Evolutionary conservation across 2,113 vertebrate genomes (phyloP), one percentile per base, ranked within the genome.

Genomic region (Callorhinus ursinus): DNA sequence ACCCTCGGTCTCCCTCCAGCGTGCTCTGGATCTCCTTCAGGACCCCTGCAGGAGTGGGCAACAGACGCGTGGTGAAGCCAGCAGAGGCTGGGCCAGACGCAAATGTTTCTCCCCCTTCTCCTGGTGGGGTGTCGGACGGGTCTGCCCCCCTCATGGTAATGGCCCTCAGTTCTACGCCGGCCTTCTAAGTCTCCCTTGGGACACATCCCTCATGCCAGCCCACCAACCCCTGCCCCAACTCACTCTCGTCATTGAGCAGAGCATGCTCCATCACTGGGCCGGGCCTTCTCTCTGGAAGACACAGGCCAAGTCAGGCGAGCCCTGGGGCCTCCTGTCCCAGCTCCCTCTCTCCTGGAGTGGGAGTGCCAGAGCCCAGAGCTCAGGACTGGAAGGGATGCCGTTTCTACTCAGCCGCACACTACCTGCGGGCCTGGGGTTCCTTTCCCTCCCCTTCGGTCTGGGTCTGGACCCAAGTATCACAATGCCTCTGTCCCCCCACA

Each of bases 1-100:
- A 99, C 99, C 96, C 99, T 94, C 99, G 99, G 74, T 99, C 99
- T 13, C 98, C 99, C 98, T 99, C 99, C 97, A 99, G 98, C 10
- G 99, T 99, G 98, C 99, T 99, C 98, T 99, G 99, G 98, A 99
- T 99, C 98, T 99, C 99, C 98, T 99, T 99, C 92, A 99, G 99
- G 87, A 99, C 99, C 96, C 98, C 99, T 99, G 98, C 88, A 98
- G 97, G 97, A 46, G 22, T 71, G 89, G 88, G 90, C 95, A 93
- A 49, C 51, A 97, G 79, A 97, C 93, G 98, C 89, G 80, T 2
- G 71, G 96, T 88, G 90, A 92, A 98, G 98, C 98, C 0, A 0
- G 46, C 1, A 49, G 88, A 57, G 21, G 22, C 31, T 0, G 7
- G 16, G 76, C 92, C 46, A 15, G 49, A 74, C 36, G 24, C 31